A percentile compares a stretch with the other conserved stretches of the same genome.
phyloP scores from a whole-genome alignment of 2,888 invertebrate genomes.

The Eupithecia subfuscata region DNA sequence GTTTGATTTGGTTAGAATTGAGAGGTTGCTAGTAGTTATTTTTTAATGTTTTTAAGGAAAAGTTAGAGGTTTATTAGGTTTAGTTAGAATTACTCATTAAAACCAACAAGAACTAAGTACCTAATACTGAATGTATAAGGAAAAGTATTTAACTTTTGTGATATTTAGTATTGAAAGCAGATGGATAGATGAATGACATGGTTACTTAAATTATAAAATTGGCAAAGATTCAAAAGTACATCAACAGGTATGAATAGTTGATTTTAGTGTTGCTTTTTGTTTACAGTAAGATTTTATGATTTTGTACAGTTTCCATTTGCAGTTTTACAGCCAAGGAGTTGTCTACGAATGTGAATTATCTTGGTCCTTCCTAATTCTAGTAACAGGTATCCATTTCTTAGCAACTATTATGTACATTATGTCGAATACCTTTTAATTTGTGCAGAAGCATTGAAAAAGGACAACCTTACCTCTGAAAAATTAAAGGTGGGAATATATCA shows the following conservation, averaged over 20 bases:
- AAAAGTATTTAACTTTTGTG: conserved; percentile 19
- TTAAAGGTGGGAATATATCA: background rate
- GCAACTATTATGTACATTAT: background rate
- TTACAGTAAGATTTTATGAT: conserved; percentile 22
- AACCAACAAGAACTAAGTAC: background rate
- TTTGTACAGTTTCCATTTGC: background rate
- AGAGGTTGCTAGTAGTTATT: background rate
- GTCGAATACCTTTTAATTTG: background rate
- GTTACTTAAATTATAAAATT: conserved; percentile 44
- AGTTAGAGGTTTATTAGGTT: background rate
- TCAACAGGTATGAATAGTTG: conserved; percentile 55
- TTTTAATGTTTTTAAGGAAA: conserved; percentile 1
- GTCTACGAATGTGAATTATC: background rate
- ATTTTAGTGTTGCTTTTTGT: conserved; percentile 31
- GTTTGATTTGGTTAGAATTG: background rate
- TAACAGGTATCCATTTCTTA: background rate
- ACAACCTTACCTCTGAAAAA: background rate
- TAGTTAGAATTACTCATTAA: background rate
- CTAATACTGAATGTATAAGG: conserved; percentile 1
- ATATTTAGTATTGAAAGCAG: conserved; percentile 24
- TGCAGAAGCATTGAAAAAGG: background rate
- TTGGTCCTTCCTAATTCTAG: background rate
- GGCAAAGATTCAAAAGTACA: conserved; percentile 57
- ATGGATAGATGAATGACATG: conserved; percentile 31
- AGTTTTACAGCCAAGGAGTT: conserved; percentile 5